Base-by-base conservation (phyloP, 1,140 invertebrate species). In the Meloidogyne floridensis region DNA sequence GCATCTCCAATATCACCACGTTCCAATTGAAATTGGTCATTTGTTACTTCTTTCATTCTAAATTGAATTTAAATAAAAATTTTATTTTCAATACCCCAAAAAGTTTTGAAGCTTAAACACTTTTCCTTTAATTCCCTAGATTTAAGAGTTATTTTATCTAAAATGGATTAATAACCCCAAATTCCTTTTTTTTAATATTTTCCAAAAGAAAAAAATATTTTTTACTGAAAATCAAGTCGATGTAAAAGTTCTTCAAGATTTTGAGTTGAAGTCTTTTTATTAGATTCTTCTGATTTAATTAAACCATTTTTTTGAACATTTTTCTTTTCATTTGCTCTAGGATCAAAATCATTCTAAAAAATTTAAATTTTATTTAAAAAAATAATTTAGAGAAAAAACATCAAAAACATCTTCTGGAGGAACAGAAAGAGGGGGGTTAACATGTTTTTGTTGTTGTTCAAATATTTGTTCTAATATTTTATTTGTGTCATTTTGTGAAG, bases 381-480 rank as follows among this genome's bases (percentile, higher is more conserved):
- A n/a, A n/a, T 6, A 65, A 15, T 15, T 59, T 59, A 59, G 6
- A 15, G 1, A 32, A 65, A 65, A 65, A 65, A 65, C 86, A 77
- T 88, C 87, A 69, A 87, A 89, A 10, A 88, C n/a, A 42, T 86
- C 81, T 15, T 86, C 77, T 72, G 73, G 53, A 11, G 79, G 75
- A 8, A 82, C 53, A 20, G 8, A 18, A 70, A 78, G 54, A 18
- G 47, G 20, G 8, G 32, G 32, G 75, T 42, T 65, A 7, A 7
- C 8, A 7, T 53, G 18, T 20, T 32, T 47, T 69, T 10, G 18
- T 65, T 65, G 59, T 6, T 71, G 77, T 72, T 47, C 56, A 47
- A 79, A 79, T 47, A 79, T 42, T 54, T 79, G 65, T 20, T 13
- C 54, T 1, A 79, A 72, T 51, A 71, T 13, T 54, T 72, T 42